phyloP scores from a whole-genome alignment of 1,140 invertebrate genomes.

The Aphaenogaster rudis region DNA sequence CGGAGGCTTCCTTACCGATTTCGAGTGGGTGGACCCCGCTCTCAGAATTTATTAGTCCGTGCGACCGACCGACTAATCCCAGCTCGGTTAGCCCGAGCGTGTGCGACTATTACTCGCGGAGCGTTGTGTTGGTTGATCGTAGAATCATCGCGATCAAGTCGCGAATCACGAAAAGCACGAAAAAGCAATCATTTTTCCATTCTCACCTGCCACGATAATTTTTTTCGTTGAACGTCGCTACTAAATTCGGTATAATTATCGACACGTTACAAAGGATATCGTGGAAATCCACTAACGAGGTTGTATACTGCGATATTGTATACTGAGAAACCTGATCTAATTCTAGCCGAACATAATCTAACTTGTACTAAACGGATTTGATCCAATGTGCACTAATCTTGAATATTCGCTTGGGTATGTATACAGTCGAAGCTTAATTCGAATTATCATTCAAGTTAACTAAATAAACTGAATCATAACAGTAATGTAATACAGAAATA shows the following conservation, averaged over 20 bases:
- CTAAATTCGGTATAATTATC: neutral
- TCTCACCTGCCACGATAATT: neutral
- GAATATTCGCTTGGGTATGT: neutral
- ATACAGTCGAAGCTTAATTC: neutral
- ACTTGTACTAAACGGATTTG: constrained; percentile 32
- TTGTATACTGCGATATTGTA: neutral
- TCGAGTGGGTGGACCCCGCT: constrained; percentile 75
- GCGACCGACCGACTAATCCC: constrained; percentile 74
- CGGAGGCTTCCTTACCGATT: constrained; percentile 78
- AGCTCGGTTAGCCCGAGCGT: constrained; percentile 55
- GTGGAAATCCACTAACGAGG: neutral
- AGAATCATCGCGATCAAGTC: neutral
- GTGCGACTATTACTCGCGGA: constrained; percentile 72
- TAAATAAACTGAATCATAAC: neutral
- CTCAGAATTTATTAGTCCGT: constrained; percentile 76
- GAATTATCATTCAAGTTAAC: constrained; percentile 14
- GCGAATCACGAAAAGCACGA: constrained; percentile 4
- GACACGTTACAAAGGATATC: neutral
- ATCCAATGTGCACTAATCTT: constrained; percentile 38
- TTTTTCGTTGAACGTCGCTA: neutral
- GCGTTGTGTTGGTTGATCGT: constrained; percentile 41
- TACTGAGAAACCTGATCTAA: constrained; percentile 24
- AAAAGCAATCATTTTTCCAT: neutral
- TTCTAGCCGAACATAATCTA: constrained; percentile 28
- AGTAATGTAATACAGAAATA: neutral